A percentile compares a stretch with the other conserved stretches of the same genome.
Evolutionary conservation across 1,140 invertebrate genomes (phyloP).

Genomic region (Oedothorax gibbosus): DNA sequence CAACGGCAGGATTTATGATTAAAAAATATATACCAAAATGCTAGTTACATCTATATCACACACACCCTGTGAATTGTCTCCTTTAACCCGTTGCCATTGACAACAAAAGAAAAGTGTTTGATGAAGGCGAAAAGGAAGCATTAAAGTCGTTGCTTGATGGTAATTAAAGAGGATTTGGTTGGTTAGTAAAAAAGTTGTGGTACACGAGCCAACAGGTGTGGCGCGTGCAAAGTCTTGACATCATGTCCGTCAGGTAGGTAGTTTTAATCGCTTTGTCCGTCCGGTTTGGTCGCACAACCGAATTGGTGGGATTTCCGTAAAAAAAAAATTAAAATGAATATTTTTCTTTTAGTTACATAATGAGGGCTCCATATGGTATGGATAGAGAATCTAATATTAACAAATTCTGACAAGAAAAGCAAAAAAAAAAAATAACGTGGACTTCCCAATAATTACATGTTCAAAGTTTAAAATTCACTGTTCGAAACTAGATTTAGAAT

Average conservation of each 20-base stretch:
- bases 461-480: too few relatives aligned
- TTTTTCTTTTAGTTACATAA: neutral
- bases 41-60: constrained; percentile 2
- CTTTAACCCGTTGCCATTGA: constrained; percentile 24
- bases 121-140: neutral
- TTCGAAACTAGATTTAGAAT: too few relatives aligned
- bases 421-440: neutral
- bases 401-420: neutral
- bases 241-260: neutral
- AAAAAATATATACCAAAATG: neutral
- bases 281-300: neutral
- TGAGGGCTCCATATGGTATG: neutral
- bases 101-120: constrained; percentile 2
- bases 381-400: neutral
- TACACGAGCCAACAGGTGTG: neutral
- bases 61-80: constrained; percentile 11
- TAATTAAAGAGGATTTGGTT: constrained; percentile 3
- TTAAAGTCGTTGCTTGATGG: neutral
- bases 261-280: too few relatives aligned
- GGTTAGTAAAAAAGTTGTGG: neutral
- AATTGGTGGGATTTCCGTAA: neutral
- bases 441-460: neutral
- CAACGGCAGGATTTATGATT: neutral
- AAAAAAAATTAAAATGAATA: neutral
- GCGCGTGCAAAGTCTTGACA: neutral